Percentiles rank a stretch among this genome's conserved stretches.
These are phyloP conservation scores for Tetraodon nigroviridis DNA, from an alignment of 2,113 vertebrate genomes.

Conservation along the genomic window DNA sequence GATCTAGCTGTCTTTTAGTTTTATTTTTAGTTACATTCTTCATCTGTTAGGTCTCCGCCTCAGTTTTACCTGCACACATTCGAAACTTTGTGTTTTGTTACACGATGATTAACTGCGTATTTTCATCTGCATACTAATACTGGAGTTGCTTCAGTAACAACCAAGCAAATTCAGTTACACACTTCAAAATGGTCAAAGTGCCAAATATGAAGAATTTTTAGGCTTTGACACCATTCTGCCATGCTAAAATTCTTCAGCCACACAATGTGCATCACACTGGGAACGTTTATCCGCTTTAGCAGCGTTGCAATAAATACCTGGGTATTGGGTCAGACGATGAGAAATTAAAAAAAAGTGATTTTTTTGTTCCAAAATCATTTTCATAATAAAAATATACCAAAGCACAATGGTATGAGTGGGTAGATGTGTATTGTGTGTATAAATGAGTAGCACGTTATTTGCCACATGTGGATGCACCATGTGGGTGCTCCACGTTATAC, in stretches of 20 bases:
- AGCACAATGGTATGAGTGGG: neutral
- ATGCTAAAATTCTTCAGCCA: neutral
- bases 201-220: no score
- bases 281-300: no score
- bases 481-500: no score
- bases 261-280: no score
- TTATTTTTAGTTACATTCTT: neutral
- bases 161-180: neutral
- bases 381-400: neutral
- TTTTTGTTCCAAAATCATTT: neutral
- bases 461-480: no score
- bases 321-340: neutral
- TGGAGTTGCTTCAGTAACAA: neutral
- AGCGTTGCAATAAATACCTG: neutral
- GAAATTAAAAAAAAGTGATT: neutral
- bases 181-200: no score
- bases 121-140: slow-evolving; percentile 2
- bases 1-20: neutral
- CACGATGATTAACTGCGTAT: neutral
- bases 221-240: neutral
- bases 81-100: neutral
- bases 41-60: neutral
- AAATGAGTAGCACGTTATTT: no score
- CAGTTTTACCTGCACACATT: neutral
- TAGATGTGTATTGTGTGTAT: neutral